These are phyloP conservation scores for Thamnophis sirtalis DNA, from an alignment of 2,113 vertebrate genomes.

Conservation along the genomic window DNA sequence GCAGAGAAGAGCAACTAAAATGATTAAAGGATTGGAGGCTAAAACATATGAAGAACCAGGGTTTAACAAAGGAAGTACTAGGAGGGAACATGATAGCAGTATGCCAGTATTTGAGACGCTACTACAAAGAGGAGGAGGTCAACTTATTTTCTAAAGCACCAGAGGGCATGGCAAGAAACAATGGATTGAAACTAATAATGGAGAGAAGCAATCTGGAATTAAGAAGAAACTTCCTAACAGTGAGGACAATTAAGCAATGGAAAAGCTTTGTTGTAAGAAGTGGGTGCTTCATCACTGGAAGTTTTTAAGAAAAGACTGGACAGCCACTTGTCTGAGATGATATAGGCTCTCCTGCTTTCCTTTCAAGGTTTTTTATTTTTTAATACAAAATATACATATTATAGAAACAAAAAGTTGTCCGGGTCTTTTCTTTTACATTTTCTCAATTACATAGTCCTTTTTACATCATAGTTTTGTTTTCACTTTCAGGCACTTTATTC, in stretches of 20 bases:
- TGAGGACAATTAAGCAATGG: neutral
- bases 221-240: neutral
- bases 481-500: no score
- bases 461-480: no score
- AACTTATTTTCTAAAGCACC: neutral
- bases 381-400: no score
- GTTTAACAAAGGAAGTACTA: neutral
- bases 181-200: neutral
- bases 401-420: no score
- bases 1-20: neutral
- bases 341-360: neutral
- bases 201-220: neutral
- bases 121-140: neutral
- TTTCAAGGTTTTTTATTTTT: no score
- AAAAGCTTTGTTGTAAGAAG: neutral
- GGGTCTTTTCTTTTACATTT: no score
- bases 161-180: neutral
- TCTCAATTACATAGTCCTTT: no score
- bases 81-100: neutral
- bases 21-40: neutral
- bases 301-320: neutral
- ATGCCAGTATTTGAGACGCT: neutral
- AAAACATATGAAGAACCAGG: neutral
- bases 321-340: neutral
- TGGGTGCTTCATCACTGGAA: no score